These are phyloP conservation scores for Drosophila varians DNA, from an alignment of 1,140 invertebrate species.

Conservation along the genomic window DNA sequence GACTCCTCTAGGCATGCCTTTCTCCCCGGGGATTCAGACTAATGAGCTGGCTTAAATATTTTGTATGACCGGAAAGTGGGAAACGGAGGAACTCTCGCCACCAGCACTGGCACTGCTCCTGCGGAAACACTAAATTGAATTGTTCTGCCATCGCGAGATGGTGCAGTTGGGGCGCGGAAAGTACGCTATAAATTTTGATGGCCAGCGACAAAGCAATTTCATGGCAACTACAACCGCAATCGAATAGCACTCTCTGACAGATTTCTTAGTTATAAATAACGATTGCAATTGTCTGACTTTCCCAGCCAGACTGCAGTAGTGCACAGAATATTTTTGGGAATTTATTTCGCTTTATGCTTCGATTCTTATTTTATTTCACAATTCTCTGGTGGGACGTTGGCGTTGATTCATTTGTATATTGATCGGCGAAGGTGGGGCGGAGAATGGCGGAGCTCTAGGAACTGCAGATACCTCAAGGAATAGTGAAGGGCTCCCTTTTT, in stretches of 20 bases:
- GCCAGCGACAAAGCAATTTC: conserved; percentile 39
- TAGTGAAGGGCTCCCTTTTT: background rate
- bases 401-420: conserved; percentile 29
- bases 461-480: background rate
- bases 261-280: conserved; percentile 53
- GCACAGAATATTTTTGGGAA: conserved; percentile 2
- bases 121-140: conserved; percentile 40
- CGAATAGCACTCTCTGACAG: conserved; percentile 36
- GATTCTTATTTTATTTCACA: background rate
- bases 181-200: conserved; percentile 54
- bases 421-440: background rate
- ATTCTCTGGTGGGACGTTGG: conserved; percentile 1
- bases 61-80: conserved; percentile 15
- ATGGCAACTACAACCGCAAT: conserved; percentile 44
- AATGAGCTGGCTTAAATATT: conserved; percentile 71
- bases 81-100: background rate
- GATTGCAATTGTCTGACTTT: conserved; percentile 21
- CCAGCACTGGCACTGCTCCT: background rate
- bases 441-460: conserved; percentile 18
- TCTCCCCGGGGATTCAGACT: conserved; percentile 25
- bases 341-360: background rate
- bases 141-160: background rate
- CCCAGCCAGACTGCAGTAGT: background rate
- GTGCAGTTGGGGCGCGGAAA: conserved; percentile 7
- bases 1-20: background rate